phyloP scores from a whole-genome alignment of 2,113 vertebrate species.

The Leptobrachium ailaonicum region DNA sequence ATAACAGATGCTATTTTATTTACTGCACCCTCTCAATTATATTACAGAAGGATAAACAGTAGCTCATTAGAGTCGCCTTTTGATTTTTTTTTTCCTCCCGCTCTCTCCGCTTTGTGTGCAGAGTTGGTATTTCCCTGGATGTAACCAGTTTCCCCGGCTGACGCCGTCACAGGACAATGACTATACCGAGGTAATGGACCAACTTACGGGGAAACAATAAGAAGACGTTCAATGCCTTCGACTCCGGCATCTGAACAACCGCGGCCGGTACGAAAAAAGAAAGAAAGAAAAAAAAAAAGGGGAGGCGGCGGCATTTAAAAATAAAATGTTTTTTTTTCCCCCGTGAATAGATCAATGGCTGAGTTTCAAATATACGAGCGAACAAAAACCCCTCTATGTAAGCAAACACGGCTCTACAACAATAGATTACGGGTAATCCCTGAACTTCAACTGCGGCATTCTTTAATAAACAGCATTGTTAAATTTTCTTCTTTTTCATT shows the following conservation, averaged over 20 bases:
- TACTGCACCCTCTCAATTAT: conserved; percentile 94
- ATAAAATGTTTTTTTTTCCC: conserved; percentile 18
- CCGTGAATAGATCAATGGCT: conserved; percentile 59
- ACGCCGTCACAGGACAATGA: conserved; percentile 57
- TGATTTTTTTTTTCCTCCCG: too few relatives aligned
- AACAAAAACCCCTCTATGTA: conserved; percentile 64
- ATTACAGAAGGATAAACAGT: conserved; percentile 95
- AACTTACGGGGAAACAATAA: conserved; percentile 60
- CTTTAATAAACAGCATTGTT: conserved; percentile 69
- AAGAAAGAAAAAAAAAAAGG: neutral
- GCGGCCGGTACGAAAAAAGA: conserved; percentile 56
- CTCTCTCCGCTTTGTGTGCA: conserved; percentile 67
- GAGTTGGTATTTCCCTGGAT: conserved; percentile 57
- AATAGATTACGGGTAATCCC: conserved; percentile 63
- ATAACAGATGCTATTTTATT: conserved; percentile 94
- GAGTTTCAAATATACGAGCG: conserved; percentile 64
- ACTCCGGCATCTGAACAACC: conserved; percentile 57
- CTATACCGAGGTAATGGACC: conserved; percentile 58
- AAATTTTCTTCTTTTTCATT: conserved; percentile 54
- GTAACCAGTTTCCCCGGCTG: conserved; percentile 60
- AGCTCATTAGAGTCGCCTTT: conserved; percentile 87
- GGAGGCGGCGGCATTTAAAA: conserved; percentile 24
- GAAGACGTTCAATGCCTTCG: conserved; percentile 59
- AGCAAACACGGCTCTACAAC: conserved; percentile 69
- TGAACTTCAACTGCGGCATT: conserved; percentile 62